A percentile compares a stretch with the other conserved stretches of the same genome.
phyloP scores from a whole-genome alignment of 2,888 invertebrate species.

The Margaritifera margaritifera region DNA sequence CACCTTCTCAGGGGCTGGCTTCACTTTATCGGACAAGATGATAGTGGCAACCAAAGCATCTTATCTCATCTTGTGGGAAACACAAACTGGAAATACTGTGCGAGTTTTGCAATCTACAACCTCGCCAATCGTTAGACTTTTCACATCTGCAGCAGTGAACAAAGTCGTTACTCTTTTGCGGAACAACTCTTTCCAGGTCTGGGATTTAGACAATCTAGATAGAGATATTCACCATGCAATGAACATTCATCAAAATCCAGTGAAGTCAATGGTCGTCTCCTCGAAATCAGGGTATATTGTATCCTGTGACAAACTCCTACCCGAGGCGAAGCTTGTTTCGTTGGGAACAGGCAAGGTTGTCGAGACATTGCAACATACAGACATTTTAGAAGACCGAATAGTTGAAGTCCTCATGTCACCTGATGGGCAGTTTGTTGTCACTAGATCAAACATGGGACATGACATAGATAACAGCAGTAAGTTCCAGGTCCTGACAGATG shows the following conservation, averaged over 20 bases:
- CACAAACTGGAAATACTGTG: slow-evolving; percentile 51
- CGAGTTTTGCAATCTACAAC: slow-evolving; percentile 58
- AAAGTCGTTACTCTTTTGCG: slow-evolving; percentile 58
- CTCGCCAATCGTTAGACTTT: slow-evolving; percentile 56
- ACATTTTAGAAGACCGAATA: slow-evolving; percentile 39
- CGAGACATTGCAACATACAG: slow-evolving; percentile 52
- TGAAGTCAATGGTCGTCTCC: slow-evolving; percentile 41
- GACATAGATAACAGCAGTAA: slow-evolving; percentile 18
- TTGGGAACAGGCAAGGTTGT: slow-evolving; percentile 44
- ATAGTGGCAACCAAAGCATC: slow-evolving; percentile 53
- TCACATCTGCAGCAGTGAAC: slow-evolving; percentile 54
- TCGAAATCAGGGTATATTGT: slow-evolving; percentile 37
- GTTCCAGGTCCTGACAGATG: slow-evolving; percentile 47
- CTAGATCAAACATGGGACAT: slow-evolving; percentile 35
- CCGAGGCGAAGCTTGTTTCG: slow-evolving; percentile 62
- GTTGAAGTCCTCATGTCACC: slow-evolving; percentile 49
- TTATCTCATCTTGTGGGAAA: slow-evolving; percentile 63
- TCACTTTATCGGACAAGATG: slow-evolving; percentile 55
- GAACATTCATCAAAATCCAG: slow-evolving; percentile 49
- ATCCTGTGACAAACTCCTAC: slow-evolving; percentile 43
- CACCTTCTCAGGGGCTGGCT: slow-evolving; percentile 60
- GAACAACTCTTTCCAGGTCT: slow-evolving; percentile 63
- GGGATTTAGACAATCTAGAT: slow-evolving; percentile 66
- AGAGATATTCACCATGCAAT: slow-evolving; percentile 55
- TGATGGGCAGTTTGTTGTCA: slow-evolving; percentile 49